Base-by-base conservation (phyloP, 2,113 vertebrate species). In the Oreotrochilus melanogaster region DNA sequence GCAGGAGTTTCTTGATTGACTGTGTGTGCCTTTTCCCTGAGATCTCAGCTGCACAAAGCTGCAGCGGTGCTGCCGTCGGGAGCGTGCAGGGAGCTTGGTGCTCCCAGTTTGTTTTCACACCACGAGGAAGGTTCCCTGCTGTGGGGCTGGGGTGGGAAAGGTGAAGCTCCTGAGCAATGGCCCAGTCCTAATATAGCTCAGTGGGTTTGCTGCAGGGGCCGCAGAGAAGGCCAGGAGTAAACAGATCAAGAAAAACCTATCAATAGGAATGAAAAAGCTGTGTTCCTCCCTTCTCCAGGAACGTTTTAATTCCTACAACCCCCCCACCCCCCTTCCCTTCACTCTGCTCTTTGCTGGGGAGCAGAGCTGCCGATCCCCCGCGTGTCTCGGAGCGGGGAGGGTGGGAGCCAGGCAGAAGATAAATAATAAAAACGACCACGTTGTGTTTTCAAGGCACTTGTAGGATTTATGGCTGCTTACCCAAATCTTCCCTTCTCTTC, bases 171-270 rank as follows among this genome's bases (percentile, higher is more conserved):
- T 1, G 18, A 67, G 78, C 60, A 50, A 47, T n/a, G 25, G 62
- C 18, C 10, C 48, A 53, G 86, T 97, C 93, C 94, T 96, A 75
- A 96, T 96, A 94, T 94, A 92, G 0, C 43, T 66, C 1, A 2
- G 18, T 1, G 9, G 57, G 80, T 97, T 95, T 74, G 65, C 87
- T 30, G 17, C 21, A 18, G 95, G 93, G 89, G 58, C 93, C 18
- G n/a, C 14, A 16, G 67, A 39, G 94, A 64, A 85, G 78, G 79
- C 74, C 31, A 2, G 54, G 54, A 92, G 88, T 85, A 96, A 96
- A 97, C 85, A 96, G 79, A 86, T 82, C 21, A 83, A 83, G 93
- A 95, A 92, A 81, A 95, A 97, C 93, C 94, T 96, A 94, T 92
- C 73, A 75, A 85, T 92, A 12, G 23, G 56, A 92, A 96, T 42